Conservation (phyloP, 2,888 invertebrate genomes). For the Lasioglossum malachurum region DNA sequence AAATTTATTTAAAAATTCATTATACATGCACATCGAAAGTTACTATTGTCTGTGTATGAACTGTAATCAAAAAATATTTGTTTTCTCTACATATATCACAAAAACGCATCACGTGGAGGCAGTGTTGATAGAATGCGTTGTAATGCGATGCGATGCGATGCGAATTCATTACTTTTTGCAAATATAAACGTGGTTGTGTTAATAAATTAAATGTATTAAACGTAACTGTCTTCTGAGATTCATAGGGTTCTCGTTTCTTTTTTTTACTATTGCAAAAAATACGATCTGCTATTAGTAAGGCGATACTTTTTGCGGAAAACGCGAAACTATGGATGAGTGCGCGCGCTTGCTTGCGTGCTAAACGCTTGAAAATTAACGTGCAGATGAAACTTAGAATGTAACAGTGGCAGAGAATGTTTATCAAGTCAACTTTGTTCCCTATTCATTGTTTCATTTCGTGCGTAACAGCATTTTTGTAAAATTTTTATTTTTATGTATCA, state of each 20-base stretch:
- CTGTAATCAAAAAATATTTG: conserved; percentile 12
- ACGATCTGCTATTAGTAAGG: neutral
- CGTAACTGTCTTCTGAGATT: conserved; percentile 9
- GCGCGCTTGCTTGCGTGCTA: neutral
- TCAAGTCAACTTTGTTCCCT: neutral
- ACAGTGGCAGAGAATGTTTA: too few relatives aligned
- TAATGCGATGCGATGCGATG: conserved; percentile 47
- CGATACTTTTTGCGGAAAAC: neutral
- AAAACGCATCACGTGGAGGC: conserved; percentile 71
- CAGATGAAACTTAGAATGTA: neutral
- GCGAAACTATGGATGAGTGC: neutral
- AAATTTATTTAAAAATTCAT: conserved; percentile 6
- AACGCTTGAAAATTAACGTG: neutral
- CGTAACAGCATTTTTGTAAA: neutral
- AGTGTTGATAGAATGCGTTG: conserved; percentile 67
- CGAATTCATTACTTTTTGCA: conserved; percentile 4
- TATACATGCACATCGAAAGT: conserved; percentile 6
- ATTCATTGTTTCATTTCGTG: neutral
- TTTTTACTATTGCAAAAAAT: neutral
- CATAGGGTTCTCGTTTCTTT: neutral
- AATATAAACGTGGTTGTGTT: neutral
- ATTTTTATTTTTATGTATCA: neutral
- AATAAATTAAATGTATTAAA: conserved; percentile 18
- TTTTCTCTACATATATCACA: conserved; percentile 69
- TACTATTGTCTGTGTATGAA: neutral